These are phyloP conservation scores for Cactoblastis cactorum DNA, from an alignment of 2,888 invertebrate species.

Conservation along the genomic window DNA sequence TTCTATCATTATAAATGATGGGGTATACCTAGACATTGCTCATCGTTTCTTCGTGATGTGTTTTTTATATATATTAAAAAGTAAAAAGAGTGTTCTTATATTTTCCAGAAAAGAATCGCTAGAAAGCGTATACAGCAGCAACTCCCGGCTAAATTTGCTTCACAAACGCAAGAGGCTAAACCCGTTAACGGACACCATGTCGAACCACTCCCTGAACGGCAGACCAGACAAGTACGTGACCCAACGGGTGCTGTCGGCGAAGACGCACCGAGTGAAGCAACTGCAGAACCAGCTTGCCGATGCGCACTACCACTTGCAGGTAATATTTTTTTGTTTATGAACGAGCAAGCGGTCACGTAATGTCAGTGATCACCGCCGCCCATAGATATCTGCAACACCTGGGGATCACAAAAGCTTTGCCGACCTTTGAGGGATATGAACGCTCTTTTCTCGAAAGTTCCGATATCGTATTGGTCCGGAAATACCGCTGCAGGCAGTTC, in stretches of 20 bases:
- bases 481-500: too few relatives aligned
- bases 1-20: too few relatives aligned
- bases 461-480: too few relatives aligned
- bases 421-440: too few relatives aligned
- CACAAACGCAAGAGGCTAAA: constrained; percentile 60
- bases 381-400: too few relatives aligned
- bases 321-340: constrained; percentile 50
- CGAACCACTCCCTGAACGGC: constrained; percentile 40
- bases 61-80: too few relatives aligned
- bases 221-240: constrained; percentile 60
- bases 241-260: constrained; percentile 87
- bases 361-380: too few relatives aligned
- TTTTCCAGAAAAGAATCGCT: constrained; percentile 60
- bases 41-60: too few relatives aligned
- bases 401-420: too few relatives aligned
- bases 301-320: constrained; percentile 88
- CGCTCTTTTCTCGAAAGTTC: too few relatives aligned
- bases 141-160: constrained; percentile 60
- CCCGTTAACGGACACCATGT: constrained; percentile 48
- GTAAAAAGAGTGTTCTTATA: neutral
- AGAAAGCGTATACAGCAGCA: constrained; percentile 70
- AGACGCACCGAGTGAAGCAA: constrained; percentile 85
- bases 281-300: constrained; percentile 89
- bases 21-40: too few relatives aligned
- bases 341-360: neutral